These are phyloP conservation scores for Trematomus loennbergii DNA, from an alignment of 2,113 vertebrate genomes.

Conservation along the genomic window DNA sequence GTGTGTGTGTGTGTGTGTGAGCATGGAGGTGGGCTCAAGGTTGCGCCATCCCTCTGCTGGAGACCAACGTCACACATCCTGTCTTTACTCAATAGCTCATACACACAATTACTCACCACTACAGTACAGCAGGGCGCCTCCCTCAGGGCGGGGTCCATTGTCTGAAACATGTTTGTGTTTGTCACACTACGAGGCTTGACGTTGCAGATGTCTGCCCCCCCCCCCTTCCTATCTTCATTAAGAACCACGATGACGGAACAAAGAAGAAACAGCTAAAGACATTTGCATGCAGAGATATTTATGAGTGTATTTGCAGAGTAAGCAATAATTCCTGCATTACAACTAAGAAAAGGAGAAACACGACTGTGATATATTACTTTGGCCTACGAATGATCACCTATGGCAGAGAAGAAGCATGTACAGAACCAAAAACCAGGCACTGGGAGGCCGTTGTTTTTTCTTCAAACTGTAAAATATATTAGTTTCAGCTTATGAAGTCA, in stretches of 20 bases:
- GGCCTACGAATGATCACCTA: not conserved
- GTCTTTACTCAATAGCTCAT: constrained; percentile 32
- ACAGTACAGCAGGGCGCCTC: constrained; percentile 16
- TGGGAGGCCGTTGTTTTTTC: too few relatives aligned
- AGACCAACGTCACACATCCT: constrained; percentile 60
- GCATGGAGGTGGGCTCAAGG: constrained; percentile 27
- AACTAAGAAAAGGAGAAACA: not conserved
- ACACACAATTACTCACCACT: not conserved
- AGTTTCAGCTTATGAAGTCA: not conserved
- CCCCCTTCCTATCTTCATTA: not conserved
- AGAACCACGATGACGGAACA: not conserved
- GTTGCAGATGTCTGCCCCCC: not conserved
- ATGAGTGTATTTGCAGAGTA: not conserved
- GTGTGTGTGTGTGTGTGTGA: too few relatives aligned
- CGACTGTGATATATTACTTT: not conserved
- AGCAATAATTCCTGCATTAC: not conserved
- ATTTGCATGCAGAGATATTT: not conserved
- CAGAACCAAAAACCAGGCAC: not conserved
- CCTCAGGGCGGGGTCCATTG: constrained; percentile 51
- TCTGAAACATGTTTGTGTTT: constrained; percentile 39
- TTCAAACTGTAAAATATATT: not conserved
- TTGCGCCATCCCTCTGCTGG: constrained; percentile 44
- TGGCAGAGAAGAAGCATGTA: not conserved
- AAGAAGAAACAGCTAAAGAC: not conserved
- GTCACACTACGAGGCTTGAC: constrained; percentile 11